Evolutionary conservation across 1,140 invertebrate species (phyloP).

Genomic region (Alviniconcha marisindica): DNA sequence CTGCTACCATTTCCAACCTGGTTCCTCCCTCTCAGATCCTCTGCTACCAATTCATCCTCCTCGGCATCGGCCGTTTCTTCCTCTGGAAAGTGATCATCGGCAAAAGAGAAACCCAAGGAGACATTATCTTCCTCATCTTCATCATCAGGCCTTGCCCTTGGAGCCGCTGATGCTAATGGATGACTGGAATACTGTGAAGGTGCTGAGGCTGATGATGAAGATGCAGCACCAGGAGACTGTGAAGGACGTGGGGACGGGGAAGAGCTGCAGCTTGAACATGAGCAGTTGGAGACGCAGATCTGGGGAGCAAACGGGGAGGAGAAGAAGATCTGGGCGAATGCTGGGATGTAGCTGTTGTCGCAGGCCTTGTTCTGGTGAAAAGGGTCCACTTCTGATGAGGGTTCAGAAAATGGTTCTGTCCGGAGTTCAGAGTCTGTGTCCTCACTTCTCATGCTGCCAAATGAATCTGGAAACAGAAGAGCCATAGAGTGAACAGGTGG

Average conservation of each 20-base stretch:
- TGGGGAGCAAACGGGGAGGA: not conserved
- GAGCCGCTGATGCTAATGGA: no score
- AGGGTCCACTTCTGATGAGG: not conserved
- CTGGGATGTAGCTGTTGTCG: not conserved
- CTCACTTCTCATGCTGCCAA: slow-evolving; percentile 28
- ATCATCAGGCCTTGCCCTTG: slow-evolving; percentile 8
- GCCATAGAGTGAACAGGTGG: no score
- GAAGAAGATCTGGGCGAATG: not conserved
- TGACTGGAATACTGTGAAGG: not conserved
- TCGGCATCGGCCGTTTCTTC: not conserved
- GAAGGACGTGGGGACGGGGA: not conserved
- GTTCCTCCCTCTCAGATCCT: not conserved
- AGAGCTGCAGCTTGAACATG: not conserved
- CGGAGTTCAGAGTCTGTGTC: not conserved
- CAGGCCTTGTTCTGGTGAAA: not conserved
- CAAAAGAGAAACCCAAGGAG: not conserved
- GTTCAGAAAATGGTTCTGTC: not conserved
- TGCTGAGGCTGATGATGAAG: not conserved
- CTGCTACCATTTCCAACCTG: not conserved
- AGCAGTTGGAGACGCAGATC: slow-evolving; percentile 15
- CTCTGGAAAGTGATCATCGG: not conserved
- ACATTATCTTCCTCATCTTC: not conserved
- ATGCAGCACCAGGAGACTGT: not conserved
- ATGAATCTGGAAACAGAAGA: slow-evolving; percentile 1
- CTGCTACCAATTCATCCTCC: no score